Evolutionary conservation across 2,888 invertebrate species (phyloP).

Genomic region (Acanthococcus lagerstroemiae): DNA sequence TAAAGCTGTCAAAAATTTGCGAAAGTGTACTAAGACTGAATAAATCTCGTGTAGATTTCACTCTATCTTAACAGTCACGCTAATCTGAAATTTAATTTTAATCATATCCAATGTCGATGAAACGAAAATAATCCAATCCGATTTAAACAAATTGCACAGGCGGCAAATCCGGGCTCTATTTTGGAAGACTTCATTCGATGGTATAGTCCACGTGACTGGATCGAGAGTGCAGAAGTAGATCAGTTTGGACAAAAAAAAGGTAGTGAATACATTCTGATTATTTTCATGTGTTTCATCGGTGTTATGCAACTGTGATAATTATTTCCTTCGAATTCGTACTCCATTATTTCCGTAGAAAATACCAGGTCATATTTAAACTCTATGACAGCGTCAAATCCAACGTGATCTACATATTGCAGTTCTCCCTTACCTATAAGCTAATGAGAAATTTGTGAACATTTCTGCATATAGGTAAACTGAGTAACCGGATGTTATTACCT

Average conservation of each 20-base stretch:
- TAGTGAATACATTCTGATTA: conserved; percentile 25
- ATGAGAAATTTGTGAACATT: background rate
- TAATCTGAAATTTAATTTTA: no score
- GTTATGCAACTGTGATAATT: background rate
- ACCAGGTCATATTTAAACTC: no score
- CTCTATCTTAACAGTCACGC: no score
- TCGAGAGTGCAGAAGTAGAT: conserved; percentile 47
- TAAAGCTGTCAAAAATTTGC: no score
- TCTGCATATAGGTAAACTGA: conserved; percentile 58
- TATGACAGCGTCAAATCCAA: no score
- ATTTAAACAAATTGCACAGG: conserved; percentile 44
- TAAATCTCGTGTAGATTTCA: no score
- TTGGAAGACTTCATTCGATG: conserved; percentile 94
- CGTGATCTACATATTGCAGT: no score
- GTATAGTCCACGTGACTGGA: conserved; percentile 97
- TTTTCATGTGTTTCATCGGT: background rate
- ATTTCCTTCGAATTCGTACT: background rate
- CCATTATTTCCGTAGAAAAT: no score
- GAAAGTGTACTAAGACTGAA: no score
- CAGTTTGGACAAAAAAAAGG: conserved; percentile 50
- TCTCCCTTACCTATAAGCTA: no score
- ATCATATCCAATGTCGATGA: no score
- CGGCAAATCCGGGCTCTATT: conserved; percentile 85
- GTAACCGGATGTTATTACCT: conserved; percentile 77
- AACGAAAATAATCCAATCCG: no score